These are phyloP conservation scores for Neomonachus schauinslandi DNA, from an alignment of 2,113 vertebrate species.

Conservation along the genomic window DNA sequence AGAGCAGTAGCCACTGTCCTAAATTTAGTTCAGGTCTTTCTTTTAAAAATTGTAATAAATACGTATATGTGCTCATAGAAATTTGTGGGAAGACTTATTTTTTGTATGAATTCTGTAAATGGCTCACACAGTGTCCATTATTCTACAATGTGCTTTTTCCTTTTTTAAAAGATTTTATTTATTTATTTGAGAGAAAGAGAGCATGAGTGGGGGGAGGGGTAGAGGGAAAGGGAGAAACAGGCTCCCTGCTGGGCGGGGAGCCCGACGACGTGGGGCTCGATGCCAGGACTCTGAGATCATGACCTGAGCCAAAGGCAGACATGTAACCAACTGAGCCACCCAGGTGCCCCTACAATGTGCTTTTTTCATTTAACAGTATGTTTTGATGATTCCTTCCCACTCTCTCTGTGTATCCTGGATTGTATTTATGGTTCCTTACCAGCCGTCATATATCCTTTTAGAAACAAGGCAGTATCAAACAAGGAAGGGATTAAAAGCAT, in stretches of 20 bases:
- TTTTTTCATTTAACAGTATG: background rate
- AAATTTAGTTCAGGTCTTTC: background rate
- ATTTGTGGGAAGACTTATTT: background rate
- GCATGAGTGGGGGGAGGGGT: too few relatives aligned
- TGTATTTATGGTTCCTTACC: background rate
- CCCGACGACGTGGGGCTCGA: too few relatives aligned
- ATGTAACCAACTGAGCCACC: background rate
- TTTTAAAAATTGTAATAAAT: background rate
- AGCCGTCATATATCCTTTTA: background rate
- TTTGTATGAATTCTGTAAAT: background rate
- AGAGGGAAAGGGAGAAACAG: too few relatives aligned
- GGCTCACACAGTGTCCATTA: background rate
- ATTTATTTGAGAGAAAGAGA: background rate
- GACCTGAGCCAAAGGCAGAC: background rate
- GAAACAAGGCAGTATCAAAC: background rate
- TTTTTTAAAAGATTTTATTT: background rate
- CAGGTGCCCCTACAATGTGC: background rate
- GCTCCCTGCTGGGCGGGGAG: too few relatives aligned
- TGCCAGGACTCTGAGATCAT: too few relatives aligned
- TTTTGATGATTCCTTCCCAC: background rate
- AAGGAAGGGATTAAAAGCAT: background rate
- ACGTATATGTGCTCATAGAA: background rate
- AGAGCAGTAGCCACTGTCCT: background rate
- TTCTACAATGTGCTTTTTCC: background rate
- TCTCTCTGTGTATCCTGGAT: background rate